Conservation (phyloP, 2,888 invertebrate genomes). For the Caenorhabditis panamensis region DNA sequence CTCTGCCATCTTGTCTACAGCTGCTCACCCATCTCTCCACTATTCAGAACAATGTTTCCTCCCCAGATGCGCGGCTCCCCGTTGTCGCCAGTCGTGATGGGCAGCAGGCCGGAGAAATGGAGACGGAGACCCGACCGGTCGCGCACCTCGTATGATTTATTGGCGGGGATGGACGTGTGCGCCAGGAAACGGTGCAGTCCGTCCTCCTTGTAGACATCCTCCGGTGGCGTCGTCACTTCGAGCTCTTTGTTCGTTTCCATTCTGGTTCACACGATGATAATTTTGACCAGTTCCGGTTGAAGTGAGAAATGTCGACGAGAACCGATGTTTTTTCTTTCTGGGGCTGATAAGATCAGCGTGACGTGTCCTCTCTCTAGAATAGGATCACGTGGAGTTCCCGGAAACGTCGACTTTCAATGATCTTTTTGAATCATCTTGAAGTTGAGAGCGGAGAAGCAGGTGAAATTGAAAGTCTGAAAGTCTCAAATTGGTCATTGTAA, state of each 20-base stretch:
- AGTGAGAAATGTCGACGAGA: background rate
- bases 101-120: constrained; percentile 44
- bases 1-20: background rate
- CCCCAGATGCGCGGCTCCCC: constrained; percentile 50
- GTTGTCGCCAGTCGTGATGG: constrained; percentile 46
- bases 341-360: too few relatives aligned
- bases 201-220: constrained; percentile 16
- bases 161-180: constrained; percentile 27
- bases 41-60: constrained; percentile 55
- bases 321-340: too few relatives aligned
- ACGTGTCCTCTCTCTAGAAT: background rate
- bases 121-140: constrained; percentile 50
- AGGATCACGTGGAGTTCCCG: background rate
- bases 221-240: constrained; percentile 37
- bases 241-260: constrained; percentile 24
- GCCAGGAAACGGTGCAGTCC: constrained; percentile 44
- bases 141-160: constrained; percentile 42
- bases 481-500: too few relatives aligned
- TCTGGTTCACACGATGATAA: constrained; percentile 20
- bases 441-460: too few relatives aligned
- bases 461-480: too few relatives aligned
- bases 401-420: too few relatives aligned
- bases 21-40: constrained; percentile 51
- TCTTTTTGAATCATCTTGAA: too few relatives aligned
- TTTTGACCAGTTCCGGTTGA: background rate